phyloP scores from a whole-genome alignment of 2,797 vertebrate species.

The Xiphorhynchus erythropygius region DNA sequence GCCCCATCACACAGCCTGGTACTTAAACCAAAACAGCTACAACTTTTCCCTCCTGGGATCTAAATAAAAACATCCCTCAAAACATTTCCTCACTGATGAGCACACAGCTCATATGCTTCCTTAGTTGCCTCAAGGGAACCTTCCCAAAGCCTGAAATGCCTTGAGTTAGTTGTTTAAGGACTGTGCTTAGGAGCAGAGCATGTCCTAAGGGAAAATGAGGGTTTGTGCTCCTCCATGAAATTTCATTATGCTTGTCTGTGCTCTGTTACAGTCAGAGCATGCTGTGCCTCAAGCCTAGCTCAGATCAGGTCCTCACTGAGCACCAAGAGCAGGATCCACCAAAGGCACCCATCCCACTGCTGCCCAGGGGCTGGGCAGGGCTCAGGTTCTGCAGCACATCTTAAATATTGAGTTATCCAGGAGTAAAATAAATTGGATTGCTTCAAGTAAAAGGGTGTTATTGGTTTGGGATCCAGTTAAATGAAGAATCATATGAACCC shows the following conservation, averaged over 20 bases:
- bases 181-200: not conserved
- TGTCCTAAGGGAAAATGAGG: not conserved
- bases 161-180: not conserved
- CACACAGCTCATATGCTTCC: not conserved
- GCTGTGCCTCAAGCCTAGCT: not conserved
- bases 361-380: not conserved
- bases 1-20: not conserved
- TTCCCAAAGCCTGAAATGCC: not conserved
- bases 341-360: not conserved
- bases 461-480: constrained; percentile 7
- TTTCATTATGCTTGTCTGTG: not conserved
- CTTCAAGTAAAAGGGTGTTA: not conserved
- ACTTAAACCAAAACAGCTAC: constrained; percentile 6
- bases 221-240: not conserved
- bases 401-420: not conserved
- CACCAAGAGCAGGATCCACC: not conserved
- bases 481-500: not conserved
- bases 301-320: not conserved
- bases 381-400: not conserved
- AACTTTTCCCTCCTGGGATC: not conserved
- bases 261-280: not conserved
- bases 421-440: not conserved
- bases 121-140: constrained; percentile 15
- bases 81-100: constrained; percentile 14
- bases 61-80: constrained; percentile 34